Conservation (phyloP, 2,888 invertebrate species). For the Phragmatobia fuliginosa region DNA sequence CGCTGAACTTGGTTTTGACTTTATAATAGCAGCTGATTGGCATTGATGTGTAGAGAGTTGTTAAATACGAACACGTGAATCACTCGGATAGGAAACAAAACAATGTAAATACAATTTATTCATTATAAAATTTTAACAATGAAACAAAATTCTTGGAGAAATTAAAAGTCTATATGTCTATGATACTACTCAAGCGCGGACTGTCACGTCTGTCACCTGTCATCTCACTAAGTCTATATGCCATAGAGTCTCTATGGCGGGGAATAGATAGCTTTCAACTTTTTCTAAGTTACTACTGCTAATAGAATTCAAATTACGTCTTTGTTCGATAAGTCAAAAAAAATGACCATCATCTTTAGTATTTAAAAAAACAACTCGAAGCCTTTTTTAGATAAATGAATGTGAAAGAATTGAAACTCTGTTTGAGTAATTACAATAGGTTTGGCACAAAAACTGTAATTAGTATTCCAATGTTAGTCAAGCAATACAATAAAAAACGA, state of each 20-base stretch:
- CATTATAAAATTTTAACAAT: not conserved
- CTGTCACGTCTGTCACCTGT: no score
- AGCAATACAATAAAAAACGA: not conserved
- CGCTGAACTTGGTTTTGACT: not conserved
- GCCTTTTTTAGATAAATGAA: not conserved
- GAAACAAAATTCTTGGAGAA: not conserved
- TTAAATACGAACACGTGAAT: not conserved
- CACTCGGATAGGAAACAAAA: not conserved
- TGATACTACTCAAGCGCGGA: no score
- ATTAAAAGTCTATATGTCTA: not conserved
- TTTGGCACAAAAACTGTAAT: not conserved
- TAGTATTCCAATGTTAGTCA: not conserved
- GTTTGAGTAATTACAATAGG: not conserved
- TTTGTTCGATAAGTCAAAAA: not conserved
- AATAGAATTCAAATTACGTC: not conserved
- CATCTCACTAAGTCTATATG: not conserved
- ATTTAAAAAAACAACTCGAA: not conserved
- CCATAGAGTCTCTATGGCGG: no score
- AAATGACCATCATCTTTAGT: not conserved
- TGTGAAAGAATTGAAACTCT: slow-evolving; percentile 6
- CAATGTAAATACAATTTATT: not conserved
- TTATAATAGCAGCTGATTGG: not conserved
- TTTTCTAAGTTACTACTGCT: not conserved
- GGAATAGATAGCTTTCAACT: not conserved
- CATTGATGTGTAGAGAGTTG: not conserved